phyloP scores from a whole-genome alignment of 2,888 invertebrate genomes.

The Sceliomorpha sp. region DNA sequence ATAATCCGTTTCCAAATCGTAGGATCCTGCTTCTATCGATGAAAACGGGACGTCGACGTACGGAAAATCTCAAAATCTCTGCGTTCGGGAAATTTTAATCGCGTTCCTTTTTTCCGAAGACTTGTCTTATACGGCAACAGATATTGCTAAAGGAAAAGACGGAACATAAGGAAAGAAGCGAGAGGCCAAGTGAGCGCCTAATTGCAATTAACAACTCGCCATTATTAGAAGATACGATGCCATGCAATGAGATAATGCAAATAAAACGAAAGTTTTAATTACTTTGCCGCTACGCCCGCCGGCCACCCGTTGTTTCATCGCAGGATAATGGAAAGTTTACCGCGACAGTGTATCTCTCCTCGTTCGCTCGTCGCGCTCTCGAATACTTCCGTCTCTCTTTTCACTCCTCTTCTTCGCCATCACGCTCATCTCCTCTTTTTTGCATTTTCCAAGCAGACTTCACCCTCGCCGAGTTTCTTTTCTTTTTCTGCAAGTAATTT shows the following conservation, averaged over 20 bases:
- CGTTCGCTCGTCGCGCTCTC: slow-evolving; percentile 35
- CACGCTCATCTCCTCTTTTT: slow-evolving; percentile 30
- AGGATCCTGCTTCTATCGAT: too few species aligned
- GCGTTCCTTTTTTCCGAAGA: too few species aligned
- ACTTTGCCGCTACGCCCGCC: slow-evolving; percentile 75
- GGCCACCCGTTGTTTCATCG: slow-evolving; percentile 75
- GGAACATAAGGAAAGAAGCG: slow-evolving; percentile 50
- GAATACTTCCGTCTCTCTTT: slow-evolving; percentile 33
- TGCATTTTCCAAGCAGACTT: slow-evolving; percentile 37
- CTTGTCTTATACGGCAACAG: too few species aligned
- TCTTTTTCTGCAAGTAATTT: slow-evolving; percentile 37
- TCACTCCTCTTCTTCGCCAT: slow-evolving; percentile 19
- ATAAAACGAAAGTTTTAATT: slow-evolving; percentile 80
- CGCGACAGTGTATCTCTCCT: slow-evolving; percentile 68
- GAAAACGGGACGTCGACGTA: too few species aligned
- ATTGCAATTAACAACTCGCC: slow-evolving; percentile 80
- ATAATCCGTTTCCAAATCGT: too few species aligned
- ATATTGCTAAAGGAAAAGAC: slow-evolving; percentile 35
- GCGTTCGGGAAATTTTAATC: background rate
- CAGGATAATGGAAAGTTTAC: slow-evolving; percentile 78
- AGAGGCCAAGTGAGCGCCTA: slow-evolving; percentile 70
- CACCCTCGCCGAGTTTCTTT: slow-evolving; percentile 35
- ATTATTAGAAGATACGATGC: slow-evolving; percentile 79
- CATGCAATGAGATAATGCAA: slow-evolving; percentile 80
- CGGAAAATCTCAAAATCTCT: background rate